These are phyloP conservation scores for Platycercus adscitus DNA, from an alignment of 2,113 vertebrate genomes.

Conservation along the genomic window DNA sequence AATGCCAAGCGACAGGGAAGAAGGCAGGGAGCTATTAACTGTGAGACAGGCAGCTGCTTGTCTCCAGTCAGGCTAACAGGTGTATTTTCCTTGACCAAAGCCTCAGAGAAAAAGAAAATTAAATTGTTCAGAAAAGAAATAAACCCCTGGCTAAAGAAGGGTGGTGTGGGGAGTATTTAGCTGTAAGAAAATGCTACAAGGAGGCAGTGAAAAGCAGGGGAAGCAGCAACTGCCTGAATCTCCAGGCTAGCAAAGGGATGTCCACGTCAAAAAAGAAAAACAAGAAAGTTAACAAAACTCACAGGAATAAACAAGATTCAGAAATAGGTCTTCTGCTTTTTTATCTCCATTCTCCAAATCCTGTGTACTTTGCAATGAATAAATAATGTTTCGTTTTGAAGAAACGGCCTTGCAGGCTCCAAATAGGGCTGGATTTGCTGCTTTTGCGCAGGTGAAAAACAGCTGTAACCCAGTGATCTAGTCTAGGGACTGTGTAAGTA, in stretches of 20 bases:
- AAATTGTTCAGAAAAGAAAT: not conserved
- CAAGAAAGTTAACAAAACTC: slow-evolving; percentile 15
- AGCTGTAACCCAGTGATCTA: not conserved
- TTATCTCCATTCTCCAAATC: not conserved
- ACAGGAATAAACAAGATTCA: slow-evolving; percentile 5
- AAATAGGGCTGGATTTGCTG: not conserved
- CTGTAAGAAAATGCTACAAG: not conserved
- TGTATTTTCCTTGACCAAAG: not conserved
- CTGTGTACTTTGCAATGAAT: slow-evolving; percentile 32
- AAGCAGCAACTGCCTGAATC: not conserved
- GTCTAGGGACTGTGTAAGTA: not conserved
- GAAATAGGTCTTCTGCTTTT: slow-evolving; percentile 1
- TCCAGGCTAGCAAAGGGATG: not conserved
- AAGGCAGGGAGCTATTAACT: not conserved
- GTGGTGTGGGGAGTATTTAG: not conserved
- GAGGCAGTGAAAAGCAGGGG: not conserved
- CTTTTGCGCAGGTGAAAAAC: slow-evolving; percentile 21
- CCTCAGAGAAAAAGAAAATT: not conserved
- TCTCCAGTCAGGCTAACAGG: not conserved
- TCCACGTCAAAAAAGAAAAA: not conserved
- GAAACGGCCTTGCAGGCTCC: not conserved
- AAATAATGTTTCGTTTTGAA: slow-evolving; percentile 48
- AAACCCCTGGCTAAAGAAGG: not conserved
- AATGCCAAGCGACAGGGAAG: not conserved
- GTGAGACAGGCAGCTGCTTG: not conserved